Conservation (phyloP, 2,888 invertebrate genomes). For the Drosophila neotestacea region DNA sequence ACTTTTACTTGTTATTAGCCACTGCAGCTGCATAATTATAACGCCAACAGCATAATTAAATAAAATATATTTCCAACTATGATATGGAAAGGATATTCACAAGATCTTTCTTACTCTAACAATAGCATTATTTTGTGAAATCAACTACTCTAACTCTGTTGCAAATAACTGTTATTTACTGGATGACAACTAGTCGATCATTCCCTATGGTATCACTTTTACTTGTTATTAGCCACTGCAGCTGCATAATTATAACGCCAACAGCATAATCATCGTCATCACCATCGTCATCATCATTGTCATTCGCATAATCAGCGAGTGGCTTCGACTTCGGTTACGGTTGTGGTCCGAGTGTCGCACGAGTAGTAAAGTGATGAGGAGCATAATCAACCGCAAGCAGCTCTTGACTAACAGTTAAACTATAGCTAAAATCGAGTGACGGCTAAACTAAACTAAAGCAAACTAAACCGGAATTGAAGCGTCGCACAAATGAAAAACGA, state of each 20-base stretch:
- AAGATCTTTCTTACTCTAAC: too few relatives aligned
- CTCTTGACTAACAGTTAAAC: constrained; percentile 39
- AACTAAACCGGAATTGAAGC: constrained; percentile 23
- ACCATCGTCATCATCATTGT: constrained; percentile 20
- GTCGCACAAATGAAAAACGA: constrained; percentile 78
- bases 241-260: constrained; percentile 69
- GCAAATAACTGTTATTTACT: too few relatives aligned
- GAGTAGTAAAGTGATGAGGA: constrained; percentile 33
- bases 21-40: constrained; percentile 64
- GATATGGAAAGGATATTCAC: too few relatives aligned
- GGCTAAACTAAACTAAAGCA: constrained; percentile 33
- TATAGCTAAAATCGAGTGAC: constrained; percentile 26
- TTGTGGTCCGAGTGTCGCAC: constrained; percentile 57
- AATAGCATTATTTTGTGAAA: too few relatives aligned
- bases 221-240: constrained; percentile 58
- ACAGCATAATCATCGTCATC: constrained; percentile 58
- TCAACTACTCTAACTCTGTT: too few relatives aligned
- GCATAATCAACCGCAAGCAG: constrained; percentile 82
- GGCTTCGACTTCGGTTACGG: constrained; percentile 68
- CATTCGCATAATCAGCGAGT: constrained; percentile 55
- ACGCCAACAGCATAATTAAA: constrained; percentile 61
- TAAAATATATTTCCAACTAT: too few relatives aligned
- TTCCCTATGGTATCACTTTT: background rate
- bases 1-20: constrained; percentile 52
- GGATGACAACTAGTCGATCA: constrained; percentile 10